Conservation (phyloP, 1,140 invertebrate species). For the Piezodorus guildinii region DNA sequence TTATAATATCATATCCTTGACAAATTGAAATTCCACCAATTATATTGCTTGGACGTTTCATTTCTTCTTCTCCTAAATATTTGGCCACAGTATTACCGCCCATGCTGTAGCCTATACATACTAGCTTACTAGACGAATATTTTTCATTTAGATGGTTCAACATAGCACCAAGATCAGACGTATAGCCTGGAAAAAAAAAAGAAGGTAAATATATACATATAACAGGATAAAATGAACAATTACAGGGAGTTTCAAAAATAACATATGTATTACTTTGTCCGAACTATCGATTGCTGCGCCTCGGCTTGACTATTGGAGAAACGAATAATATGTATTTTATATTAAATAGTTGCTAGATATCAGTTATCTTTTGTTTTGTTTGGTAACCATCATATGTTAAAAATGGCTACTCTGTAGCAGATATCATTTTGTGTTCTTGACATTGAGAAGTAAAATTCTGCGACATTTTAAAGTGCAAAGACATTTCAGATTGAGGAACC, state of each 20-base stretch:
- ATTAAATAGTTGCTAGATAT: no score
- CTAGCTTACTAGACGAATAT: slow-evolving; percentile 61
- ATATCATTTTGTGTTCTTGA: no score
- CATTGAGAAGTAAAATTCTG: no score
- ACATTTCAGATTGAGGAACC: no score
- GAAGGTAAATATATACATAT: slow-evolving; percentile 2
- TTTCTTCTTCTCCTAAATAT: slow-evolving; percentile 65
- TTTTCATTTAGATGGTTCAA: slow-evolving; percentile 54
- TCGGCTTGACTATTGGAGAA: no score
- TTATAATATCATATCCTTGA: slow-evolving; percentile 79
- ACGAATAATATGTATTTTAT: no score
- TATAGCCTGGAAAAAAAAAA: slow-evolving; percentile 51
- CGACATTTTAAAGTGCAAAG: no score
- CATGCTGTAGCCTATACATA: slow-evolving; percentile 81
- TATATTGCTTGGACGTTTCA: slow-evolving; percentile 50
- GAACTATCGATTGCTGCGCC: no score
- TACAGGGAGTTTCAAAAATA: not conserved
- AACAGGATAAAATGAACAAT: not conserved
- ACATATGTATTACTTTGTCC: no score
- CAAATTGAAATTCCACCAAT: slow-evolving; percentile 81
- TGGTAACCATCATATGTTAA: no score
- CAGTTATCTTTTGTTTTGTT: no score
- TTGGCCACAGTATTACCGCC: slow-evolving; percentile 81
- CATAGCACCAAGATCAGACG: slow-evolving; percentile 74
- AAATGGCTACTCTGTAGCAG: no score